Base-by-base conservation (phyloP, 2,113 vertebrate species). In the Passer domesticus region DNA sequence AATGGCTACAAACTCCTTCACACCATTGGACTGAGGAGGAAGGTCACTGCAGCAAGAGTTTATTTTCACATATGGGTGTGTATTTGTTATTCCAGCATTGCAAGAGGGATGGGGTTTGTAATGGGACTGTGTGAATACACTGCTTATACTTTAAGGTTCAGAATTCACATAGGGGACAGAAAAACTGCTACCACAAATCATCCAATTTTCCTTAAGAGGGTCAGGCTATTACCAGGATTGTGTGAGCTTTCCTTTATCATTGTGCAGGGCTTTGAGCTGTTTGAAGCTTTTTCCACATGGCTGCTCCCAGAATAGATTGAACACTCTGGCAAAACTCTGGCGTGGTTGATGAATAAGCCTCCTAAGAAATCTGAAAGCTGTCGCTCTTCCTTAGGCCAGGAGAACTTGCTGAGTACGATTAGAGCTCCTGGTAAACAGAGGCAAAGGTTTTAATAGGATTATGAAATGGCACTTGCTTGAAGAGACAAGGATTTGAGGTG, bases 201-300 rank as follows among this genome's bases (percentile, higher is more conserved):
- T 96, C 92, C 96, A 93, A 95, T 97, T 97, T 96, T 95, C 95
- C 95, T 94, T 96, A 94, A 94, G 95, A 97, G 90, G 88, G 92
- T 95, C 95, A 96, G 88, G 90, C 95, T 96, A 97, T 97, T 96
- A 96, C 83, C 86, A 87, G 95, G 93, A 93, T 96, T 95, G 93
- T 90, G 94, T 76, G 94, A 97, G 96, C 89, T 91, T 94, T 96
- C 95, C 90, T 97, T 97, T 96, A 96, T 96, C 91, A 80, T 82
- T 92, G 95, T 63, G 92, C 66, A 70, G 83, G 63, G 92, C 92
- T 95, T 95, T 95, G 92, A 95, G 86, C 93, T 95, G 90, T 87
- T 94, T 89, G 92, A 96, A 95, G 92, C 94, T 94, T 94, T 97
- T 96, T 97, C 95, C 96, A 94, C 89, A 82, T 90, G 92, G 82